Conservation (phyloP, 2,888 invertebrate species). For the Cryptus viduatorius region DNA sequence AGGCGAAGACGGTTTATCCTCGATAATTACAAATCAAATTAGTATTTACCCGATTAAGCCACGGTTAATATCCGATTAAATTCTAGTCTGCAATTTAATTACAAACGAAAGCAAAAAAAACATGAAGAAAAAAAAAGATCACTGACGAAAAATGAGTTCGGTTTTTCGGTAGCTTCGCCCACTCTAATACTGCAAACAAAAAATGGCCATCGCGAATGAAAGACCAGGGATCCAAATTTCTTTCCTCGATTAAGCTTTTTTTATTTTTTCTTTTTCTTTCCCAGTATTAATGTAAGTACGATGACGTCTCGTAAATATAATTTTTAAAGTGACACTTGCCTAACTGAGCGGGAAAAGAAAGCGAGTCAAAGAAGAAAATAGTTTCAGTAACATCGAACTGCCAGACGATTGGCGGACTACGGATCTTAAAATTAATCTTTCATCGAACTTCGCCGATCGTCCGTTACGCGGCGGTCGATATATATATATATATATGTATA, state of each 20-base stretch:
- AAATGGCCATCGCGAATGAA: constrained; percentile 79
- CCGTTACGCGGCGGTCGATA: constrained; percentile 43
- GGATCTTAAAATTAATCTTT: constrained; percentile 51
- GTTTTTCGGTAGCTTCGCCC: constrained; percentile 47
- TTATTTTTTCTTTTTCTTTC: constrained; percentile 68
- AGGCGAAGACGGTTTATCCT: constrained; percentile 75
- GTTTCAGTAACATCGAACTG: constrained; percentile 66
- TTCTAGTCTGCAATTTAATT: constrained; percentile 82
- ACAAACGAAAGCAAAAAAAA: constrained; percentile 70
- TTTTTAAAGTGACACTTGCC: constrained; percentile 66
- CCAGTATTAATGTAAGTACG: constrained; percentile 65
- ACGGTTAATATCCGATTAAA: constrained; percentile 83
- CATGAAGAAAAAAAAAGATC: constrained; percentile 54
- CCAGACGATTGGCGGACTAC: constrained; percentile 69
- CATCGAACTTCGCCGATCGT: constrained; percentile 66
- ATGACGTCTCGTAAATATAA: constrained; percentile 74
- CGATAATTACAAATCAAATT: constrained; percentile 83
- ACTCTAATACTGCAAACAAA: constrained; percentile 59
- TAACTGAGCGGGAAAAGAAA: constrained; percentile 45
- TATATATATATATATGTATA: constrained; percentile 1
- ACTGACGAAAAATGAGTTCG: constrained; percentile 34
- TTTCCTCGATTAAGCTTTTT: constrained; percentile 61
- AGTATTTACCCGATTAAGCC: constrained; percentile 83
- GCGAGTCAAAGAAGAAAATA: constrained; percentile 15
- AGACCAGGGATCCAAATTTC: constrained; percentile 79